Conservation (phyloP, 2,113 vertebrate species). For the Chinchilla lanigera region DNA sequence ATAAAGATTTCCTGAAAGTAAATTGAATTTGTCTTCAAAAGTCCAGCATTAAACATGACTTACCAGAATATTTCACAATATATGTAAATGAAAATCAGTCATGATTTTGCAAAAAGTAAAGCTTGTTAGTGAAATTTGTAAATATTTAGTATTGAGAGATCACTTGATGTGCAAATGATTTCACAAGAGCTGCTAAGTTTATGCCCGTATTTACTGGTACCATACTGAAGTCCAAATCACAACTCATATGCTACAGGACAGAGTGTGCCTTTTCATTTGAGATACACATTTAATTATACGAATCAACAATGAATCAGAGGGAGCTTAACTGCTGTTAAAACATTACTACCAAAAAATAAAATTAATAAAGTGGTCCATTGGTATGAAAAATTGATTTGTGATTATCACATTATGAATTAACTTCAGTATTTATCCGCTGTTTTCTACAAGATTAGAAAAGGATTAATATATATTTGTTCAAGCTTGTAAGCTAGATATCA, state of each 20-base stretch:
- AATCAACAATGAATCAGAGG: slow-evolving; percentile 16
- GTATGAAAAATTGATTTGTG: background rate
- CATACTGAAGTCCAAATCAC: background rate
- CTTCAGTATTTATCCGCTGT: background rate
- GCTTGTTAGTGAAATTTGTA: slow-evolving; percentile 28
- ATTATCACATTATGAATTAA: background rate
- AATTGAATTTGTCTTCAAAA: slow-evolving; percentile 21
- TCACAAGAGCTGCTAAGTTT: slow-evolving; percentile 33
- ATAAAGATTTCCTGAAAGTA: background rate
- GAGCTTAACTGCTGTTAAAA: background rate
- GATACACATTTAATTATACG: background rate
- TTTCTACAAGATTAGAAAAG: slow-evolving; percentile 8
- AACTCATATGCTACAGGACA: background rate
- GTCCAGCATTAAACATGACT: background rate
- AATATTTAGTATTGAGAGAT: slow-evolving; percentile 38
- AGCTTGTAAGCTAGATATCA: background rate
- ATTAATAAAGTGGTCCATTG: background rate
- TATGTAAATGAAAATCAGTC: background rate
- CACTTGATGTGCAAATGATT: slow-evolving; percentile 21
- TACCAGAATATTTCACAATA: slow-evolving; percentile 74
- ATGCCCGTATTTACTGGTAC: slow-evolving; percentile 59
- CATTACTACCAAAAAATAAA: background rate
- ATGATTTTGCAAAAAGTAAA: slow-evolving; percentile 50
- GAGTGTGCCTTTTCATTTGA: background rate
- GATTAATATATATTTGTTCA: background rate